phyloP scores from a whole-genome alignment of 2,888 invertebrate genomes.

The Lepidocyrtinus sp. region DNA sequence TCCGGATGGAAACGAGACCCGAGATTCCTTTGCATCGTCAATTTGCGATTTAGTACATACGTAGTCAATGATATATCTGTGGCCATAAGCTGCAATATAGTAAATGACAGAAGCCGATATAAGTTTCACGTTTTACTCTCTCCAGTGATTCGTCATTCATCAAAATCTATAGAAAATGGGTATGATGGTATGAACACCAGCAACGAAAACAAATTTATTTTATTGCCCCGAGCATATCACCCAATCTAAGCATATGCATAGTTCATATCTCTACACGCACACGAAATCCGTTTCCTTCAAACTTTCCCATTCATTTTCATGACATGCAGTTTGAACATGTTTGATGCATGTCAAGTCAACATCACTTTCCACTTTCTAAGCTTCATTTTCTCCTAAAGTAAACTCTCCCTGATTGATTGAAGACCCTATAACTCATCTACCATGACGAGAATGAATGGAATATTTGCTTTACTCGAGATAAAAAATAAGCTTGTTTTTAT shows the following conservation, averaged over 20 bases:
- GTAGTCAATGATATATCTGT: slow-evolving; percentile 71
- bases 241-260: not conserved
- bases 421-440: too few relatives aligned
- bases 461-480: too few relatives aligned
- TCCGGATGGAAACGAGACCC: slow-evolving; percentile 91
- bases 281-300: too few relatives aligned
- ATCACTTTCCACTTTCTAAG: slow-evolving; percentile 27
- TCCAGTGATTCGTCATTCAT: not conserved
- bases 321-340: not conserved
- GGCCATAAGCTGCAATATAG: slow-evolving; percentile 56
- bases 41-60: slow-evolving; percentile 69
- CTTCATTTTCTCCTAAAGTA: slow-evolving; percentile 1
- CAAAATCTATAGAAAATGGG: not conserved
- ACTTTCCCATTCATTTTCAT: not conserved
- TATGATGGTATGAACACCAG: too few relatives aligned
- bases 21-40: slow-evolving; percentile 64
- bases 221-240: slow-evolving; percentile 24
- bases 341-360: slow-evolving; percentile 32
- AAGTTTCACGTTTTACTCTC: not conserved
- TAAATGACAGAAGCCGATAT: slow-evolving; percentile 14
- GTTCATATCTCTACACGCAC: not conserved
- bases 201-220: not conserved
- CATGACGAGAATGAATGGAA: too few relatives aligned
- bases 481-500: too few relatives aligned
- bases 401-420: too few relatives aligned